Percentiles rank a stretch among this genome's conserved stretches.
These are phyloP conservation scores for Callimico goeldii DNA, from an alignment of 2,797 vertebrate species.

Conservation along the genomic window DNA sequence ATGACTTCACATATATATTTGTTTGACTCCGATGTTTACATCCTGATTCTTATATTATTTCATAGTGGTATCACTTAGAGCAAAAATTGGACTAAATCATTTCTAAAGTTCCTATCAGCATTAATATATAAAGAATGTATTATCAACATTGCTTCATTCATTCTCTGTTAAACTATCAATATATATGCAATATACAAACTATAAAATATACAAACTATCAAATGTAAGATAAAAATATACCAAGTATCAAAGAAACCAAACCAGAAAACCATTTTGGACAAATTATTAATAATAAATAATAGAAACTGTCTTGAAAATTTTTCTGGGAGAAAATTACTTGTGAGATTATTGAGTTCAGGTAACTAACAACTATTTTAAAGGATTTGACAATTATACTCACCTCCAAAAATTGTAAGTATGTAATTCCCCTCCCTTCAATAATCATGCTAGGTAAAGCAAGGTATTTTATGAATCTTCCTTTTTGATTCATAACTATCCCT, in stretches of 20 bases:
- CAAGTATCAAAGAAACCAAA: neutral
- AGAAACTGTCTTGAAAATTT: neutral
- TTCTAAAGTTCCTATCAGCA: neutral
- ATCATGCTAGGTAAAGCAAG: neutral
- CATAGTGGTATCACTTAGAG: neutral
- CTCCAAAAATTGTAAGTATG: neutral
- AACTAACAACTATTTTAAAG: neutral
- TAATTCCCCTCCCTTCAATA: neutral
- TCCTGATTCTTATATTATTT: neutral
- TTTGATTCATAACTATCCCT: neutral
- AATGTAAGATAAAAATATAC: neutral
- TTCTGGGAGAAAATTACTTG: neutral
- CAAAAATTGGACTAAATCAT: neutral
- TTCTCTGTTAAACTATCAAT: neutral
- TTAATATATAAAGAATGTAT: neutral
- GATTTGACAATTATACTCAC: neutral
- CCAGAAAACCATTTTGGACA: neutral
- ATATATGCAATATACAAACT: too few species aligned
- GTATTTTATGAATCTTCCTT: neutral
- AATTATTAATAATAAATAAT: neutral
- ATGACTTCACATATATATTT: neutral
- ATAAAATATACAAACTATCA: neutral
- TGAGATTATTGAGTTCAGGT: neutral
- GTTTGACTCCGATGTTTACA: neutral
- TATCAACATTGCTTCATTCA: neutral